A percentile compares a stretch with the other conserved stretches of the same genome.
Evolutionary conservation across 2,797 vertebrate genomes (phyloP).

Genomic region (Morus bassanus): DNA sequence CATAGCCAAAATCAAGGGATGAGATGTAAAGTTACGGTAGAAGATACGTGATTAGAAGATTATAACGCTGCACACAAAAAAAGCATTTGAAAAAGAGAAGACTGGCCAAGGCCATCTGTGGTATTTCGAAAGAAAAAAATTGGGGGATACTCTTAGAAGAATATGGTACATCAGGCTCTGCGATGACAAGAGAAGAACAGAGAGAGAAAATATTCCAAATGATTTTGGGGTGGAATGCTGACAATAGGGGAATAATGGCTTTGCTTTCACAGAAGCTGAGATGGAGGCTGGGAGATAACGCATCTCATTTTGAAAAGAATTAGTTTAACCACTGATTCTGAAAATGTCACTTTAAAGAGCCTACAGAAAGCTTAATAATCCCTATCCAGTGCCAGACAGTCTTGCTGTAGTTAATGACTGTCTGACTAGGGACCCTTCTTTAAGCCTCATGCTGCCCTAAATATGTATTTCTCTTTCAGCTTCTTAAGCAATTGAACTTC

Average conservation of each 20-base stretch:
- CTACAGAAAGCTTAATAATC: conserved; percentile 47
- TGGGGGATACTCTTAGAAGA: neutral
- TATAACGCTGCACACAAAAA: neutral
- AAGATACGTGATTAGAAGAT: neutral
- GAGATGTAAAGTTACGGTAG: neutral
- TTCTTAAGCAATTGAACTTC: neutral
- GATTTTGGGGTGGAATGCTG: neutral
- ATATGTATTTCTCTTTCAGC: neutral
- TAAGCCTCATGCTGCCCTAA: neutral
- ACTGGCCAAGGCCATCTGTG: neutral
- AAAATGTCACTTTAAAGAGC: conserved; percentile 43
- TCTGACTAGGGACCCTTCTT: neutral
- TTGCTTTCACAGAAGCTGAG: conserved; percentile 12
- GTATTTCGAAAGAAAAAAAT: neutral
- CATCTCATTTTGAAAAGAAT: neutral
- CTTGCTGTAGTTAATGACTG: conserved; percentile 2
- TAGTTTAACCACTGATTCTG: conserved; percentile 23
- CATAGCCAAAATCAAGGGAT: neutral
- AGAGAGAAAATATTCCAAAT: neutral
- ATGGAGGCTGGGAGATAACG: neutral
- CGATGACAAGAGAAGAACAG: neutral
- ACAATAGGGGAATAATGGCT: conserved; percentile 7
- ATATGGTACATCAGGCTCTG: neutral
- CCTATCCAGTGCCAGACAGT: neutral
- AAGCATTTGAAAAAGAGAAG: neutral